Evolutionary conservation across 2,888 invertebrate genomes (phyloP).

Genomic region (Eristalinus aeneus): DNA sequence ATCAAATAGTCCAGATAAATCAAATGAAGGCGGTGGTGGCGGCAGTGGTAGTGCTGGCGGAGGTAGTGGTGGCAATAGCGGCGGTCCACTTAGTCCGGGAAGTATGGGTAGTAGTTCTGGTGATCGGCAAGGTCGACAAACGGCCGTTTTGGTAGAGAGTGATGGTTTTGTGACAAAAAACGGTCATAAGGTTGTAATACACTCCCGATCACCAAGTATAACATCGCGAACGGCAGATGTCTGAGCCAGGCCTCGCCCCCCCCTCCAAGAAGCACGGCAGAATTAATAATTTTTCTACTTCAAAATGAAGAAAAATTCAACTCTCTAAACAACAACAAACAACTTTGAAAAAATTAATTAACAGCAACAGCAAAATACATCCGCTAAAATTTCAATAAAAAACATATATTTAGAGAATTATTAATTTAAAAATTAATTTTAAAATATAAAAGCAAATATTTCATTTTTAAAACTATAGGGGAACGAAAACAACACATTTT

Average conservation of each 20-base stretch:
- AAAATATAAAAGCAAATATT: slow-evolving; percentile 70
- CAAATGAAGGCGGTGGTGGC: slow-evolving; percentile 66
- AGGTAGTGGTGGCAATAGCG: slow-evolving; percentile 58
- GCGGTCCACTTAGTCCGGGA: slow-evolving; percentile 74
- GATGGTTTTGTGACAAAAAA: slow-evolving; percentile 92
- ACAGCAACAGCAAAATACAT: slow-evolving; percentile 53
- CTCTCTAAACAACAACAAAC: slow-evolving; percentile 59
- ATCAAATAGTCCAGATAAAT: slow-evolving; percentile 74
- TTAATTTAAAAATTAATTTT: slow-evolving; percentile 66
- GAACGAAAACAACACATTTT: slow-evolving; percentile 13
- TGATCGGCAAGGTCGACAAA: slow-evolving; percentile 83
- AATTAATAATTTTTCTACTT: slow-evolving; percentile 76
- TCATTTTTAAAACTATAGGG: slow-evolving; percentile 48
- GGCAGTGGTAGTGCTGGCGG: slow-evolving; percentile 59
- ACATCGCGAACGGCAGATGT: slow-evolving; percentile 92
- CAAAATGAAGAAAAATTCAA: slow-evolving; percentile 73
- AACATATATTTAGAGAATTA: slow-evolving; percentile 62
- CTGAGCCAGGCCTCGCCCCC: slow-evolving; percentile 90
- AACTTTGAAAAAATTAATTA: slow-evolving; percentile 60
- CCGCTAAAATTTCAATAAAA: slow-evolving; percentile 50
- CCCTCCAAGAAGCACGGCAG: slow-evolving; percentile 84
- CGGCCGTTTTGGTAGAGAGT: slow-evolving; percentile 92
- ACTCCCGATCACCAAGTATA: slow-evolving; percentile 91
- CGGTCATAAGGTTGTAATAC: slow-evolving; percentile 94
- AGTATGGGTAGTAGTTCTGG: slow-evolving; percentile 76